Conservation (phyloP, 2,888 invertebrate genomes). For the Tryphoninae sp. region DNA sequence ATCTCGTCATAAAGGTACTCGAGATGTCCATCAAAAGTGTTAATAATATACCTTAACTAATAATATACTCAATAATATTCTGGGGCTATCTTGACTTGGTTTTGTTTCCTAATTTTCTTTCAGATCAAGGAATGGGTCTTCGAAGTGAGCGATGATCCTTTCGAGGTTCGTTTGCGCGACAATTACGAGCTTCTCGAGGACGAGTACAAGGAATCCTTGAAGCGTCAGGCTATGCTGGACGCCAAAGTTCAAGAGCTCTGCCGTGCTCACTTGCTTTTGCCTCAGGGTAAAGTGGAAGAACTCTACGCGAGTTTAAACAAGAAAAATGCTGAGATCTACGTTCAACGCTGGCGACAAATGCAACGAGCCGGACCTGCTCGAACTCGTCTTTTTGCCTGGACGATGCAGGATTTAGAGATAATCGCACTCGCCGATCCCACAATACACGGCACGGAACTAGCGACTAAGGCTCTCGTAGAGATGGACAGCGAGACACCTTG, state of each 20-base stretch:
- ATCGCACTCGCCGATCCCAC: slow-evolving; percentile 92
- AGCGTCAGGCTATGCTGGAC: slow-evolving; percentile 93
- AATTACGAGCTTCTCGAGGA: slow-evolving; percentile 97
- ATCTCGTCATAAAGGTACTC: slow-evolving; percentile 91
- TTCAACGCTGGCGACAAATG: slow-evolving; percentile 92
- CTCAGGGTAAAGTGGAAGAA: slow-evolving; percentile 94
- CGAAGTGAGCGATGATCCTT: slow-evolving; percentile 98
- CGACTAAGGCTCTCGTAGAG: slow-evolving; percentile 87
- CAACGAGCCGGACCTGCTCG: slow-evolving; percentile 85
- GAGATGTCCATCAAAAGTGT: not conserved
- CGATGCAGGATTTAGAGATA: slow-evolving; percentile 88
- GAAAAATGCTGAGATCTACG: slow-evolving; percentile 97
- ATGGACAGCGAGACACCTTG: slow-evolving; percentile 95
- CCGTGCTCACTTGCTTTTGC: slow-evolving; percentile 91
- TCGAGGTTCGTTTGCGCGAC: slow-evolving; percentile 97
- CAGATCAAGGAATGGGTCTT: slow-evolving; percentile 93
- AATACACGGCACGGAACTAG: slow-evolving; percentile 91
- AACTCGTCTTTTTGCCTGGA: slow-evolving; percentile 93
- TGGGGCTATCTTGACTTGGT: not conserved
- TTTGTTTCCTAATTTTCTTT: slow-evolving; percentile 66
- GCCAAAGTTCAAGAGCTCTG: slow-evolving; percentile 92
- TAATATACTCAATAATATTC: not conserved
- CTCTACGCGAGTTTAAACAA: slow-evolving; percentile 92
- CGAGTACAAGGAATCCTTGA: slow-evolving; percentile 96
- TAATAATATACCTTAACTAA: too few relatives aligned